phyloP scores from a whole-genome alignment of 2,797 vertebrate species.

The Synanceia verrucosa region DNA sequence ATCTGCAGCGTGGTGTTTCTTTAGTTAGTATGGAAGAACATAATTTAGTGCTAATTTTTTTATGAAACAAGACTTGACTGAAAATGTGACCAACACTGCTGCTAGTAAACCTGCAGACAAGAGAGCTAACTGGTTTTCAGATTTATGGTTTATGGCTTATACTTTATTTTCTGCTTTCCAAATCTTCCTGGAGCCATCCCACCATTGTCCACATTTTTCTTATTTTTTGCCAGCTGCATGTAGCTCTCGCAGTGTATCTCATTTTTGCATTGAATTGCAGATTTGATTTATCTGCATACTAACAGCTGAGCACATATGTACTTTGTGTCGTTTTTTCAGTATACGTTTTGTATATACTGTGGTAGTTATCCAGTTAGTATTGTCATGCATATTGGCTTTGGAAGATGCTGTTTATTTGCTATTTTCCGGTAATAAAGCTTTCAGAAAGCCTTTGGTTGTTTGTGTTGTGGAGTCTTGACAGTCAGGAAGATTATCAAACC shows the following conservation, averaged over 20 bases:
- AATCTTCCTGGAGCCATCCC: conserved; percentile 33
- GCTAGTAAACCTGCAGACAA: background rate
- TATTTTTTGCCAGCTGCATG: conserved; percentile 20
- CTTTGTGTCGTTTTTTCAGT: background rate
- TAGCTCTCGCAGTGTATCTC: background rate
- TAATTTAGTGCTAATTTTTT: background rate
- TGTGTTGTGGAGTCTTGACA: conserved; percentile 9
- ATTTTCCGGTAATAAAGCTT: background rate
- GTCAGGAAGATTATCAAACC: background rate
- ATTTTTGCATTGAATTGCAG: background rate
- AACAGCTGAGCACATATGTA: background rate
- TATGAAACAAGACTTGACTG: background rate
- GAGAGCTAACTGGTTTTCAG: conserved; percentile 1
- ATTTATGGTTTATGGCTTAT: conserved; percentile 20
- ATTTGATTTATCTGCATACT: background rate
- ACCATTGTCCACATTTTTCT: conserved; percentile 15
- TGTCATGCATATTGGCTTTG: background rate
- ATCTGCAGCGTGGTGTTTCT: background rate
- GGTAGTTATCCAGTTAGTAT: background rate
- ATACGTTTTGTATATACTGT: background rate
- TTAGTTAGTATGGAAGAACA: background rate
- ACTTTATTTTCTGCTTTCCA: conserved; percentile 17
- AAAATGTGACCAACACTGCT: background rate
- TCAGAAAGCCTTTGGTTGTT: background rate
- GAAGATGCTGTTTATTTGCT: background rate